Conservation (phyloP, 1,140 invertebrate species). For the Lepidurus packardi region DNA sequence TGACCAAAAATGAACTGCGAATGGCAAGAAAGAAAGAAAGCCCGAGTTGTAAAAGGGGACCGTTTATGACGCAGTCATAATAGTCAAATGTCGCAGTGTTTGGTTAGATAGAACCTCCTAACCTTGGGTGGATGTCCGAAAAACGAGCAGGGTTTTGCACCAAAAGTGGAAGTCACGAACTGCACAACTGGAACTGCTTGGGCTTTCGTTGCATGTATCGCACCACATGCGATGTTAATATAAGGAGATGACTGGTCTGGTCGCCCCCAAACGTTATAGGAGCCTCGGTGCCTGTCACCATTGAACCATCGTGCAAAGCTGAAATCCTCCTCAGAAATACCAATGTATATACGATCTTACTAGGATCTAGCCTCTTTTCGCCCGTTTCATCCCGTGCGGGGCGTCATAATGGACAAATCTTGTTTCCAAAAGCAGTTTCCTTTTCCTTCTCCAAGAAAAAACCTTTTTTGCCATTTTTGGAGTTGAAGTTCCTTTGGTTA, state of each 20-base stretch:
- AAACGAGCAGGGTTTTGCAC: neutral
- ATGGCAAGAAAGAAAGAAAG: neutral
- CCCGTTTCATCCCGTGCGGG: neutral
- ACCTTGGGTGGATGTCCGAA: neutral
- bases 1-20: neutral
- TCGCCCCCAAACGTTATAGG: too few species aligned
- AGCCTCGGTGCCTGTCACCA: too few species aligned
- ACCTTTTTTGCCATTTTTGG: neutral
- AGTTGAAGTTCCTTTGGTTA: neutral
- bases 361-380: neutral
- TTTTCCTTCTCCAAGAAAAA: neutral
- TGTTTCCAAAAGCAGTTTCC: neutral
- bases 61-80: slow-evolving; percentile 14
- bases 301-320: too few species aligned
- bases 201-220: neutral
- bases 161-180: neutral
- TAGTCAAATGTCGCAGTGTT: neutral
- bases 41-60: neutral
- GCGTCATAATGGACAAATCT: neutral
- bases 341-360: neutral
- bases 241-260: too few species aligned
- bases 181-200: neutral
- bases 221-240: neutral
- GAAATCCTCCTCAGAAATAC: too few species aligned
- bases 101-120: neutral